These are phyloP conservation scores for Simalia tracyae DNA, from an alignment of 2,797 vertebrate genomes.

Conservation along the genomic window DNA sequence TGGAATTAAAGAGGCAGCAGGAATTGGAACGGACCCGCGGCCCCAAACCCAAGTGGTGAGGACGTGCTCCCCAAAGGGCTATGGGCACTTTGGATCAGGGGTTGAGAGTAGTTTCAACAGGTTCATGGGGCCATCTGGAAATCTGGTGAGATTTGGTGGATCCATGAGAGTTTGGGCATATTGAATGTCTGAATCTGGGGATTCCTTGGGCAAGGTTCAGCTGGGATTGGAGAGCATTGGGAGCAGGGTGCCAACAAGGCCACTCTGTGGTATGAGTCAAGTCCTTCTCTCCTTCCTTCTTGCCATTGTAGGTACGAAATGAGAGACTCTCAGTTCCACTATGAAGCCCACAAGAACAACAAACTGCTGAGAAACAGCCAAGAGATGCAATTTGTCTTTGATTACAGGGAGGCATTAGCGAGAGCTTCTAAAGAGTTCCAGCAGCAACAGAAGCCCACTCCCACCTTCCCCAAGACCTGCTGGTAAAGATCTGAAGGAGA, in stretches of 20 bases:
- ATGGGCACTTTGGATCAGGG: neutral
- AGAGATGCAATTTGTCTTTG: conserved; percentile 26
- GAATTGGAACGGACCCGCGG: conserved; percentile 41
- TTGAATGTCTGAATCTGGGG: neutral
- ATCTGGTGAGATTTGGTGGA: neutral
- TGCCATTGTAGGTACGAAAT: conserved; percentile 18
- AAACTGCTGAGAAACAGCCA: conserved; percentile 39
- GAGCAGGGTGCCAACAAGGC: neutral
- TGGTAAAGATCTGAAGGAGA: no score
- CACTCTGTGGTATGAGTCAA: neutral
- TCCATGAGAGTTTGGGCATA: neutral
- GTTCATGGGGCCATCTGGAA: neutral
- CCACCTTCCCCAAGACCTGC: conserved; percentile 1
- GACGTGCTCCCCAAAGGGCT: neutral
- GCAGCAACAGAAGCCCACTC: conserved; percentile 9
- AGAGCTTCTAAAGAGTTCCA: conserved; percentile 39
- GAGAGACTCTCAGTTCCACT: conserved; percentile 50
- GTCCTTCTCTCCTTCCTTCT: neutral
- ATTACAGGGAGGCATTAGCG: conserved; percentile 37
- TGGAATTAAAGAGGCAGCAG: conserved; percentile 49
- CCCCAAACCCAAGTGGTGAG: conserved; percentile 41
- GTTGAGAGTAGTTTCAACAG: neutral
- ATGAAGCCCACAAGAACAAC: conserved; percentile 61
- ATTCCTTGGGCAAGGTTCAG: neutral
- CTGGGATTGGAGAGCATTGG: neutral